These are phyloP conservation scores for Lutjanus campechanus DNA, from an alignment of 2,797 vertebrate genomes.

Conservation along the genomic window DNA sequence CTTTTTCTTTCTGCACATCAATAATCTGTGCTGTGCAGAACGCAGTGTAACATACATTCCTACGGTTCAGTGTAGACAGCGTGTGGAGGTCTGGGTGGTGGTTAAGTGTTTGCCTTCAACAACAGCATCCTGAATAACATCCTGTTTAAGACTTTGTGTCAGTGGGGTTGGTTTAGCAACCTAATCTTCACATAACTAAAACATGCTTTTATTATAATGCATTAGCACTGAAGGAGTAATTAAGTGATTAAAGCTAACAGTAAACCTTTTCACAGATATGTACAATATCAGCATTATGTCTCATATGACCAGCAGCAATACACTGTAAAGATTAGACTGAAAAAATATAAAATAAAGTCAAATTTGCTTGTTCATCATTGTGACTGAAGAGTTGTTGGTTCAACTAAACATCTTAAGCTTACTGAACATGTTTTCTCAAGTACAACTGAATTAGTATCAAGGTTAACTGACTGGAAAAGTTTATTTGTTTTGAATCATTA, in stretches of 20 bases:
- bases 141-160: constrained; percentile 10
- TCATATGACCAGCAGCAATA: background rate
- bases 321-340: too few species aligned
- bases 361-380: too few species aligned
- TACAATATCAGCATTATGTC: background rate
- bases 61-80: background rate
- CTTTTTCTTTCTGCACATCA: too few species aligned
- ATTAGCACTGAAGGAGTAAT: background rate
- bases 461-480: too few species aligned
- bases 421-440: too few species aligned
- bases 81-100: constrained; percentile 14
- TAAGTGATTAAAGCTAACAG: background rate
- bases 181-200: background rate
- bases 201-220: background rate
- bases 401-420: too few species aligned
- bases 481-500: too few species aligned
- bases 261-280: background rate
- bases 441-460: too few species aligned
- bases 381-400: too few species aligned
- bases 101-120: constrained; percentile 14
- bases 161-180: background rate
- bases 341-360: too few species aligned
- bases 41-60: background rate
- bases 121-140: constrained; percentile 6
- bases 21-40: too few species aligned